Percentiles rank a stretch among this genome's conserved stretches.
These are phyloP conservation scores for Ichneumoninae sp. DNA, from an alignment of 2,888 invertebrate species.

Conservation along the genomic window DNA sequence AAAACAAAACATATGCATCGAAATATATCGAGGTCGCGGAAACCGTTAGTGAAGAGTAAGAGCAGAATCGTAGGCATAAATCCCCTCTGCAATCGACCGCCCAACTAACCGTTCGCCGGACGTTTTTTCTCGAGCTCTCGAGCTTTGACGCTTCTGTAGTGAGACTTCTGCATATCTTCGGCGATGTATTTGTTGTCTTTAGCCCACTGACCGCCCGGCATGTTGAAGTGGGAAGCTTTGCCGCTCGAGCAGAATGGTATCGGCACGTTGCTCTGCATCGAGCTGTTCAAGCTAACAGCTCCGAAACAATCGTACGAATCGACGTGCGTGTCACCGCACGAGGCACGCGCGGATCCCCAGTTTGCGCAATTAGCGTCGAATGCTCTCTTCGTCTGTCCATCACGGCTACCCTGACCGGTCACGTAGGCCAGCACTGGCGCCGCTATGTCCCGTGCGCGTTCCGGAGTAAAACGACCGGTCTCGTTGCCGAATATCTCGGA, in stretches of 20 bases:
- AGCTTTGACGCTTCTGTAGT: slow-evolving; percentile 84
- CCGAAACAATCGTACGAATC: slow-evolving; percentile 89
- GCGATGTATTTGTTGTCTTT: slow-evolving; percentile 89
- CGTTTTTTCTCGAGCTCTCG: slow-evolving; percentile 36
- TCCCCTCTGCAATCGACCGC: not conserved
- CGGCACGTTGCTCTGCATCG: slow-evolving; percentile 92
- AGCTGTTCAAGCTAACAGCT: slow-evolving; percentile 88
- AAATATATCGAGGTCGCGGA: not conserved
- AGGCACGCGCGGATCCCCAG: slow-evolving; percentile 50
- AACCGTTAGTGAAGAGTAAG: slow-evolving; percentile 2
- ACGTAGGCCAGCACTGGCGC: slow-evolving; percentile 87
- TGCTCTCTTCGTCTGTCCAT: slow-evolving; percentile 77
- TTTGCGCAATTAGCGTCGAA: slow-evolving; percentile 53
- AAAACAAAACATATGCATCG: not conserved
- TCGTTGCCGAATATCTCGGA: slow-evolving; percentile 88
- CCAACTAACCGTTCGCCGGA: slow-evolving; percentile 63
- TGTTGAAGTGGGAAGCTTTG: slow-evolving; percentile 88
- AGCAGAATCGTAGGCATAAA: not conserved
- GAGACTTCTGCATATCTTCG: slow-evolving; percentile 88
- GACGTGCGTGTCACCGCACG: slow-evolving; percentile 83
- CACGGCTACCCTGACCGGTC: slow-evolving; percentile 68
- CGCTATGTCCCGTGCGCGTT: slow-evolving; percentile 88
- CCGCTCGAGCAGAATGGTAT: slow-evolving; percentile 86
- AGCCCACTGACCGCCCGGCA: slow-evolving; percentile 91
- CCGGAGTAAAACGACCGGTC: slow-evolving; percentile 88